Conservation (phyloP, 2,888 invertebrate species). For the Anoplius nigerrimus region DNA sequence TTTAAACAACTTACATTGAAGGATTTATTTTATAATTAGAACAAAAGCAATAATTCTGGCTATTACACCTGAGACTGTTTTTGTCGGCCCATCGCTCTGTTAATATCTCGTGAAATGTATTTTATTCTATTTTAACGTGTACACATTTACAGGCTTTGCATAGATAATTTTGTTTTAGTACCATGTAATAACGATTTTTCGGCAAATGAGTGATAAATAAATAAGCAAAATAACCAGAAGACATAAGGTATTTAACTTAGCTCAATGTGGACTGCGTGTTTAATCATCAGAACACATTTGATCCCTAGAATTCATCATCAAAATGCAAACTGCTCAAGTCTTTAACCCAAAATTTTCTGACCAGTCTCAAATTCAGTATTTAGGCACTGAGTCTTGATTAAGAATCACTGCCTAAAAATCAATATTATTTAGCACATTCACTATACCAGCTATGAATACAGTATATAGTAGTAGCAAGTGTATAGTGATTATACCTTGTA, state of each 20-base stretch:
- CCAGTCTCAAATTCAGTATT: conserved; percentile 43
- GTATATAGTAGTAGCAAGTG: conserved; percentile 9
- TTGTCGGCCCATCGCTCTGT: neutral
- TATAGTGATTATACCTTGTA: conserved; percentile 8
- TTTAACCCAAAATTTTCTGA: conserved; percentile 27
- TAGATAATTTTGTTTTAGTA: too few species aligned
- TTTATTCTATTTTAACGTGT: too few species aligned
- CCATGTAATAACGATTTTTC: too few species aligned
- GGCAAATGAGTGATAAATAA: too few species aligned
- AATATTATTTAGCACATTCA: conserved; percentile 7
- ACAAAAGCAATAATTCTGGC: neutral
- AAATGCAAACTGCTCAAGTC: conserved; percentile 19
- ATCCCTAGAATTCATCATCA: neutral
- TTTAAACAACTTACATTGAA: too few species aligned
- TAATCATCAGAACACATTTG: too few species aligned
- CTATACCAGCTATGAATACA: conserved; percentile 6
- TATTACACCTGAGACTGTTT: neutral
- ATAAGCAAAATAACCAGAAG: too few species aligned
- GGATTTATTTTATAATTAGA: too few species aligned
- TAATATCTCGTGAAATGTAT: too few species aligned
- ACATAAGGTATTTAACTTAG: too few species aligned
- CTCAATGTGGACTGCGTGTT: too few species aligned
- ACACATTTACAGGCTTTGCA: too few species aligned
- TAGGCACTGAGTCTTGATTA: conserved; percentile 40
- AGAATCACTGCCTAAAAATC: conserved; percentile 33